Evolutionary conservation across 2,888 invertebrate species (phyloP), one percentile per base, ranked within the genome.

Genomic region (Polietes domitor): DNA sequence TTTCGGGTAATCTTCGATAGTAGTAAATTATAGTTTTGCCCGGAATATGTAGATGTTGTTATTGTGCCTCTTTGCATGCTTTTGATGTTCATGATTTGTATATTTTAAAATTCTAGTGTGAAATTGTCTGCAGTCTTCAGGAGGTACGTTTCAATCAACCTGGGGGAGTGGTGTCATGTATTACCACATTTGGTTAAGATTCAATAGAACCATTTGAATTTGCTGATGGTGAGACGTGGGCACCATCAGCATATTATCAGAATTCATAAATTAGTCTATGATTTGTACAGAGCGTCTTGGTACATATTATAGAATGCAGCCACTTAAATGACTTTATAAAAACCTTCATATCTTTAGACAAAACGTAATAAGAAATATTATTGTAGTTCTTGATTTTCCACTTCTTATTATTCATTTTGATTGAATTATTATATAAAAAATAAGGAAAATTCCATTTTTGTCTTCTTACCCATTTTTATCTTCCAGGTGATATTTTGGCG

Each of bases 21-120:
- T 84, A 84, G 83, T 84, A 84, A 84, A 84, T 84, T 84, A 84
- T 80, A 77, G 81, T 65, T 75, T 76, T 83, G 43, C 21, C 12
- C 2, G 41, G 19, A 10, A n/a, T 37, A n/a, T n/a, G n/a, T n/a
- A 19, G 21, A 43, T 24, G n/a, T 68, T 12, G 21, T 77, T 43
- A 73, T 63, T 83, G 26, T 61, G 61, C 53, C 63, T 41, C 58
- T 24, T 19, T 77, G 53, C 61, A 53, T 32, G 53, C 37, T 68
- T 68, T 68, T 68, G 21, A 68, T 68, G 53, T 80, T 77, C 74
- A 47, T 47, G 61, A 28, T 68, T 21, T 41, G 21, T 68, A 1
- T 19, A 7, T n/a, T n/a, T 12, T 65, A 7, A 19, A 65, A 21
- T 50, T 50, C 21, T 19, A 9, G 2, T 19, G 12, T 58, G 15